These are phyloP conservation scores for Cherax destructor DNA, from an alignment of 1,140 invertebrate genomes.

Conservation along the genomic window DNA sequence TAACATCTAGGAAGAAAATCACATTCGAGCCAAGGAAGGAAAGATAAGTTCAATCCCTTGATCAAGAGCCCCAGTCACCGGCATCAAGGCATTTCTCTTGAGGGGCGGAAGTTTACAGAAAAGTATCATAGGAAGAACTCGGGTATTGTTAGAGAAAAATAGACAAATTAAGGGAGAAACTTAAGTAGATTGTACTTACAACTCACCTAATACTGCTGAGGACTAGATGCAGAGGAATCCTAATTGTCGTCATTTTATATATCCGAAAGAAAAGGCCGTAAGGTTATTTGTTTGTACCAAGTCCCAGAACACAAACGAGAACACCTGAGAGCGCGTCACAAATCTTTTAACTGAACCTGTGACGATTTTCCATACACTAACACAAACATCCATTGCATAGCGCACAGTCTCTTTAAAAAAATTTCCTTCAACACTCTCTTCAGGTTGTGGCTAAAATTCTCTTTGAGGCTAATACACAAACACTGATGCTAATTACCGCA, in stretches of 20 bases:
- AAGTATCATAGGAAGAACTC: too few species aligned
- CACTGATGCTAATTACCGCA: constrained; percentile 8
- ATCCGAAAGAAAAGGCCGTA: constrained; percentile 4
- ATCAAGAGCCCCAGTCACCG: too few species aligned
- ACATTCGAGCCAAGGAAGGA: too few species aligned
- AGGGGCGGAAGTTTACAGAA: too few species aligned
- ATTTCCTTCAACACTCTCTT: constrained; percentile 17
- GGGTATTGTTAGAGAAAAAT: too few species aligned
- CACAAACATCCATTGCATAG: neutral
- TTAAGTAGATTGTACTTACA: constrained; percentile 34
- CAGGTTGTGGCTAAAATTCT: constrained; percentile 12
- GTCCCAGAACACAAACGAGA: neutral
- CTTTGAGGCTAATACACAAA: constrained; percentile 13
- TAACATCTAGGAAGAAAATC: too few species aligned
- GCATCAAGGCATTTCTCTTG: too few species aligned
- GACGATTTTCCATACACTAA: neutral
- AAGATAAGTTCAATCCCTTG: too few species aligned
- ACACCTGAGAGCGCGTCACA: neutral
- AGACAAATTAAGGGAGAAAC: neutral
- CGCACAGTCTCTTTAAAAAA: constrained; percentile 18
- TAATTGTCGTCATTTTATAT: constrained; percentile 50
- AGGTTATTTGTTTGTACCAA: neutral
- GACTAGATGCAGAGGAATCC: constrained; percentile 62
- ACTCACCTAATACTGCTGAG: constrained; percentile 69
- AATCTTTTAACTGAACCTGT: neutral